Evolutionary conservation across 1,140 invertebrate species (phyloP), one percentile per base, ranked within the genome.

Genomic region (Globodera rostochiensis): DNA sequence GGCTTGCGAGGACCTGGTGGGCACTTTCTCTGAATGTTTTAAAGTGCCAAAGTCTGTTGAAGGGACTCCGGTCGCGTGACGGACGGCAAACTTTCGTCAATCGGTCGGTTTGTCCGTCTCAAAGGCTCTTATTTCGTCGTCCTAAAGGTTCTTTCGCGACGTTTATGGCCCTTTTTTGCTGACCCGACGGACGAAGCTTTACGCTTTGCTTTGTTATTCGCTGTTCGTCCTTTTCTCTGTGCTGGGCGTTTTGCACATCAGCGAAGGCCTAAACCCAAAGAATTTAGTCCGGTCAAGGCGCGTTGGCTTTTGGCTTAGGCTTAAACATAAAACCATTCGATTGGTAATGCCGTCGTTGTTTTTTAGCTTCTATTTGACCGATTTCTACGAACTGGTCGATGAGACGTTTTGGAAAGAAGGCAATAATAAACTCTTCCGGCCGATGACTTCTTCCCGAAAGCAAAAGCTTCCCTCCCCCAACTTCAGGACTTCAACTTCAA

Each of bases 241-340:
- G 66, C 97, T 95, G 90, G 96, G 96, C 1, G 92, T 95, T 0
- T 94, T 94, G 0, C 93, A 93, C 81, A 93, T 97, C 53, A 93
- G 95, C 89, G 96, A 88, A 73, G 87, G 87, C 13, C 70, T 88
- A 25, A 83, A 88, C 77, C 87, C 87, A 7, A 87, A 87, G 74
- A 86, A 84, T 64, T 66, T 88, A 19, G 85, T 88, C 47, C 73
- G 84, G 45, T 15, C 57, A 13, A 19, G 57, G 57, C 15, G 15
- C 5, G 6, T 64, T 19, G 19, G 0, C 15, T 4, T 15, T 60
- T 60, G 11, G 57, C 57, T 7, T 11, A 11, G 49, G 36, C 36
- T 36, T 36, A 36, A 87, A 74, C 87, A 87, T 25, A 70, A 88
- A 87, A 77, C 84, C 86, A 6, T 80, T 83, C 69, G 84, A 84